Conservation (phyloP, 2,797 vertebrate species). For the Sebastolobus alascanus region DNA sequence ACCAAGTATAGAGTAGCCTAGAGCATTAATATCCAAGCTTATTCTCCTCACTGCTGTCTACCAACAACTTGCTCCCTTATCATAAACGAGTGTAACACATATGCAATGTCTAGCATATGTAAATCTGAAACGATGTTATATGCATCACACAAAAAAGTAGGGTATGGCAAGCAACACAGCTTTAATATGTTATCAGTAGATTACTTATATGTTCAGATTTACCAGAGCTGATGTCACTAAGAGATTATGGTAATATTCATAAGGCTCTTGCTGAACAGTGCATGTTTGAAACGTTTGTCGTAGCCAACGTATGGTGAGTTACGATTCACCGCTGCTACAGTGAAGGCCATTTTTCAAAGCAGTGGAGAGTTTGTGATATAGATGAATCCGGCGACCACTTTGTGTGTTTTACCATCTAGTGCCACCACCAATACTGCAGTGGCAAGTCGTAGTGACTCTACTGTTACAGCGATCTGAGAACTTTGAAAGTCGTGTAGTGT, state of each 20-base stretch:
- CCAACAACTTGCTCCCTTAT: background rate
- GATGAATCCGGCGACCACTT: no score
- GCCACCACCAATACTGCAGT: no score
- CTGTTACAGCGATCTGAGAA: no score
- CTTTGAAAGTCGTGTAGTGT: no score
- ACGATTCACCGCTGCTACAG: constrained; percentile 1
- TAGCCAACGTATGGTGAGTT: background rate
- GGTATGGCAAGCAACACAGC: background rate
- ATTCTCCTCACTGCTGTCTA: background rate
- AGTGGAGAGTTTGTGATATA: background rate
- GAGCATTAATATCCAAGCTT: constrained; percentile 3
- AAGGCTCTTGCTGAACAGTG: constrained; percentile 1
- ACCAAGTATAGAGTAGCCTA: background rate
- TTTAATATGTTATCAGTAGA: background rate
- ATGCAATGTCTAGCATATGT: background rate
- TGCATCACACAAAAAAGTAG: background rate
- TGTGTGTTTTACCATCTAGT: no score
- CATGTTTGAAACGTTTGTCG: background rate
- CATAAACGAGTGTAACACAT: background rate
- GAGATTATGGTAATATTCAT: background rate
- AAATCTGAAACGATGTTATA: background rate
- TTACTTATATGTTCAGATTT: background rate
- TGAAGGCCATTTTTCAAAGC: constrained; percentile 8
- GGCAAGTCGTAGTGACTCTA: no score
- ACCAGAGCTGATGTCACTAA: background rate